Evolutionary conservation across 2,113 vertebrate species (phyloP), one percentile per base, ranked within the genome.

Genomic region (Paramisgurnus dabryanus): DNA sequence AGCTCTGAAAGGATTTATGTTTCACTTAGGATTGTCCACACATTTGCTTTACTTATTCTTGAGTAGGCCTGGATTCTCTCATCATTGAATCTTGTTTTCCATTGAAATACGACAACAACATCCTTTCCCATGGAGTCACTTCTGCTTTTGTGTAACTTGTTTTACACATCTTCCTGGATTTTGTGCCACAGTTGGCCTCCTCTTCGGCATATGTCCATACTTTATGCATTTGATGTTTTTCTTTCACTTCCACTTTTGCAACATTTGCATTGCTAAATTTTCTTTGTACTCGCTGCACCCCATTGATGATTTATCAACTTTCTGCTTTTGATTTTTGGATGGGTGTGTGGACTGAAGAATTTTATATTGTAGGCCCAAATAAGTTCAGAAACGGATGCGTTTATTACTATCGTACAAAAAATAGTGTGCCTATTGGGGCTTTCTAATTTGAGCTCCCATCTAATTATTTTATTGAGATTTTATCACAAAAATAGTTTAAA

Each of bases 81-180:
- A 45, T 74, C 63, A 66, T 41, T 47, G 40, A 39, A 66, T 55
- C 69, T 66, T 45, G 63, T 80, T 47, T 45, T 45, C 18, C 7
- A 0, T 74, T 22, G 18, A 47, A 67, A 39, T 7, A 34, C 27
- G 27, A 34, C 27, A 1, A 34, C 27, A 34, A 2, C 27, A 34
- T 71, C 57, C 50, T 61, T 53, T 55, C 45, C 40, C 13, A 13
- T 60, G 66, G 50, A 78, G 39, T 7, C 15, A 57, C n/a, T 50
- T 78, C 68, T 73, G 61, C 76, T 66, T 82, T 77, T 60, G 67
- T 79, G 71, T 47, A 45, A 74, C 57, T 76, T 34, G 57, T 58
- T 73, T 64, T 75, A 64, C 58, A 75, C 73, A 39, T 63, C 57
- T 63, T 75, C 27, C 72, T 63, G 34, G 22, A 64, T 45, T 64